Conservation (phyloP, 1,140 invertebrate species). For the Metopolophium dirhodum region DNA sequence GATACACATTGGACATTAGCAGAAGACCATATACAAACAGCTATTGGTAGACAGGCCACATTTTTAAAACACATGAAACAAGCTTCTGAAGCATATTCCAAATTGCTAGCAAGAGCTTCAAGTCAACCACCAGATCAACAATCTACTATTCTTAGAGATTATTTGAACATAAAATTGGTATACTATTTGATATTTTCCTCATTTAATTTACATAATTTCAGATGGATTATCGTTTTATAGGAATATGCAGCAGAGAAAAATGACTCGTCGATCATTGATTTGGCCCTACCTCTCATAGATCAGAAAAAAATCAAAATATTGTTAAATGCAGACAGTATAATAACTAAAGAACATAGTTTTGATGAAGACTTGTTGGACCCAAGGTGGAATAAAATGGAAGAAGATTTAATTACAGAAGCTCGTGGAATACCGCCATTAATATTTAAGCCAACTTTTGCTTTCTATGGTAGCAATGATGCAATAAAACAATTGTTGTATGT, state of each 20-base stretch:
- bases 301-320: constrained; percentile 54
- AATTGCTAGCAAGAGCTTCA: constrained; percentile 77
- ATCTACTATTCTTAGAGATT: constrained; percentile 85
- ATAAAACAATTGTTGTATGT: constrained; percentile 73
- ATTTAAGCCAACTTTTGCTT: constrained; percentile 77
- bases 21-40: constrained; percentile 94
- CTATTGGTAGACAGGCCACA: constrained; percentile 85
- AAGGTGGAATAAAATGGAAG: constrained; percentile 75
- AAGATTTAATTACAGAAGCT: constrained; percentile 76
- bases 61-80: constrained; percentile 78
- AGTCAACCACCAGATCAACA: constrained; percentile 81
- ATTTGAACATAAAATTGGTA: constrained; percentile 66
- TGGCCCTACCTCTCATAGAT: constrained; percentile 47
- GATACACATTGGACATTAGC: constrained; percentile 86
- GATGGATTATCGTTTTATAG: constrained; percentile 10
- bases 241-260: constrained; percentile 45
- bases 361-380: constrained; percentile 61
- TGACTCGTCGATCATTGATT: not conserved
- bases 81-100: constrained; percentile 79
- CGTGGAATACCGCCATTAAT: constrained; percentile 75
- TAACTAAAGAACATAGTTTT: constrained; percentile 54
- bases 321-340: constrained; percentile 40
- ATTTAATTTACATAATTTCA: constrained; percentile 33
- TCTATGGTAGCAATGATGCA: constrained; percentile 72
- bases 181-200: not conserved